phyloP scores from a whole-genome alignment of 2,113 vertebrate species.

The Crotophaga sulcirostris region DNA sequence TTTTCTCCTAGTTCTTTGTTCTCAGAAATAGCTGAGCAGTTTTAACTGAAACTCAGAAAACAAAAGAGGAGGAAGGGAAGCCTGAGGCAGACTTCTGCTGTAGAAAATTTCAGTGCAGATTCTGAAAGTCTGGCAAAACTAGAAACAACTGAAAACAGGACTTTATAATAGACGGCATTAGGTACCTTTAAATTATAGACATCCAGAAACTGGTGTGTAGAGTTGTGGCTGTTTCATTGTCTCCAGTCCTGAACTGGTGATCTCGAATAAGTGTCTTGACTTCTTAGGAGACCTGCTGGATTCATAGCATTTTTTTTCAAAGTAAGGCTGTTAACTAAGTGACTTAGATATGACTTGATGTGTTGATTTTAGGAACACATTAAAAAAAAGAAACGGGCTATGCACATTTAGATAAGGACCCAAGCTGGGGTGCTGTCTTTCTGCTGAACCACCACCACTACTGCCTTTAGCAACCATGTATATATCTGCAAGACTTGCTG shows the following conservation, averaged over 20 bases:
- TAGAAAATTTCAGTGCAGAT: slow-evolving; percentile 48
- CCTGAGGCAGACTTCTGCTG: slow-evolving; percentile 52
- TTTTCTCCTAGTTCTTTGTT: slow-evolving; percentile 49
- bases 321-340: not conserved
- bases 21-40: slow-evolving; percentile 51
- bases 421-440: not conserved
- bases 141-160: slow-evolving; percentile 29
- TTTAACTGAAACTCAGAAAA: slow-evolving; percentile 54
- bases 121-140: slow-evolving; percentile 22
- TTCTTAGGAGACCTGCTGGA: not conserved
- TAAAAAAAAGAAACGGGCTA: not conserved
- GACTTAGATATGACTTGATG: not conserved
- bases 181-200: slow-evolving; percentile 41
- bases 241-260: not conserved
- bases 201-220: not conserved
- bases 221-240: not conserved
- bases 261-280: not conserved
- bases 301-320: not conserved
- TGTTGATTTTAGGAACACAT: not conserved
- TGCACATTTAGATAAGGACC: not conserved
- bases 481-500: not conserved
- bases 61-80: slow-evolving; percentile 47
- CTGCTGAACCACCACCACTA: not conserved
- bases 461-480: not conserved
- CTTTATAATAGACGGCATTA: slow-evolving; percentile 15